These are phyloP conservation scores for Xiphophorus hellerii DNA, from an alignment of 2,113 vertebrate genomes.

Conservation along the genomic window DNA sequence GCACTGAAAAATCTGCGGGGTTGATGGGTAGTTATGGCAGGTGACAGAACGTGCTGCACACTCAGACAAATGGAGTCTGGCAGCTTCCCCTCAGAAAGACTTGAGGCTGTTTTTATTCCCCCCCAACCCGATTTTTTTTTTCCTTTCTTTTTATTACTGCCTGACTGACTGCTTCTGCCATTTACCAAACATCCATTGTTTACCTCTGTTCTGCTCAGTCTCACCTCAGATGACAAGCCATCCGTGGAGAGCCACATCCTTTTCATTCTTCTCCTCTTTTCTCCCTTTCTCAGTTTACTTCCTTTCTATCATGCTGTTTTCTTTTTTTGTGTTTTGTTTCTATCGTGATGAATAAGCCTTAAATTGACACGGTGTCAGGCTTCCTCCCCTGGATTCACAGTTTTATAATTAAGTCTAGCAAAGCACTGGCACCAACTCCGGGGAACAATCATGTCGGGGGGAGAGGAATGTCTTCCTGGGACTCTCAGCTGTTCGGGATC, in stretches of 20 bases:
- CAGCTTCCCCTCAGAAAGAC: constrained; percentile 75
- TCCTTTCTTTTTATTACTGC: constrained; percentile 59
- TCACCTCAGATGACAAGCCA: constrained; percentile 81
- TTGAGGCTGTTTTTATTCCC: constrained; percentile 62
- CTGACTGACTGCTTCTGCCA: constrained; percentile 71
- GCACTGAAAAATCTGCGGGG: constrained; percentile 43
- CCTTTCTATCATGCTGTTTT: neutral
- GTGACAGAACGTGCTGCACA: constrained; percentile 69
- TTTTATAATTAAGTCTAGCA: constrained; percentile 69
- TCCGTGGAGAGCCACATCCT: constrained; percentile 72
- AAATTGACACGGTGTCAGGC: constrained; percentile 40
- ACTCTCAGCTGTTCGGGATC: constrained; percentile 45
- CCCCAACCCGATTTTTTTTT: neutral
- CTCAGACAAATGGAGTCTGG: constrained; percentile 81
- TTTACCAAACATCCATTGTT: constrained; percentile 74
- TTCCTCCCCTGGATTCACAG: constrained; percentile 42
- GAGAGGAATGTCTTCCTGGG: constrained; percentile 23
- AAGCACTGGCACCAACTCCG: constrained; percentile 31
- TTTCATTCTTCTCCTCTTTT: constrained; percentile 48
- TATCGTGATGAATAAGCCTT: constrained; percentile 43
- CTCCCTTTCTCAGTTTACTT: constrained; percentile 36
- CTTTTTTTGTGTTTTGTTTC: constrained; percentile 2
- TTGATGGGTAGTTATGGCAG: constrained; percentile 70
- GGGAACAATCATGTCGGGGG: constrained; percentile 36
- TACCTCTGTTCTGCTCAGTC: constrained; percentile 77